phyloP scores from a whole-genome alignment of 2,888 invertebrate species.

The Platycheirus albimanus region DNA sequence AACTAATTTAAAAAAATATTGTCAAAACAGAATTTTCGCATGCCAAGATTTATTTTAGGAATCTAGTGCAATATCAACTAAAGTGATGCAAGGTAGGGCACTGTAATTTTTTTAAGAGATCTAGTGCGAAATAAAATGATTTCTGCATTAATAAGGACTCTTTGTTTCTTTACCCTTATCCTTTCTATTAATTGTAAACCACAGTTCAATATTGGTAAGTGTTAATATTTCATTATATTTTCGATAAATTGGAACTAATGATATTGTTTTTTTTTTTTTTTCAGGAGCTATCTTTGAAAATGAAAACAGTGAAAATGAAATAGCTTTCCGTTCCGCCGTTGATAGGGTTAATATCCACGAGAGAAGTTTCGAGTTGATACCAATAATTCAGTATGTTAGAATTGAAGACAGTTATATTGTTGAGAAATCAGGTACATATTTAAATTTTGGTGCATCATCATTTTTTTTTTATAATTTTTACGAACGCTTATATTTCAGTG shows the following conservation, averaged over 20 bases:
- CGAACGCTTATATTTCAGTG: constrained; percentile 82
- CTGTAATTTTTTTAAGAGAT: constrained; percentile 2
- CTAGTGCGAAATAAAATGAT: constrained; percentile 4
- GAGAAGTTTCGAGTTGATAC: constrained; percentile 79
- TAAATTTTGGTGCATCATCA: neutral
- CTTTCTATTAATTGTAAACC: constrained; percentile 26
- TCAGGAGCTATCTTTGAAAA: constrained; percentile 84
- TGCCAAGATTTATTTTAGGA: constrained; percentile 55
- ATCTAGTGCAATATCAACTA: constrained; percentile 42
- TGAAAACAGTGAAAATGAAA: constrained; percentile 84
- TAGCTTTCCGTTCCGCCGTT: constrained; percentile 85
- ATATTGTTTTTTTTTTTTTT: neutral
- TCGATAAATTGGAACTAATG: neutral
- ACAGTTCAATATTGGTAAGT: constrained; percentile 62
- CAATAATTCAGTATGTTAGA: constrained; percentile 79
- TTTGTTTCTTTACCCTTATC: constrained; percentile 11
- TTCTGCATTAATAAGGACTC: constrained; percentile 13
- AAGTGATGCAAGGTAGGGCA: constrained; percentile 21
- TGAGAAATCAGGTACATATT: constrained; percentile 79
- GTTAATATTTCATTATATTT: neutral
- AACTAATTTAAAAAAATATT: constrained; percentile 13
- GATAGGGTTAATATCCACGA: constrained; percentile 83
- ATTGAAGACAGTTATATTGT: constrained; percentile 81
- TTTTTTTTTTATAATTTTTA: constrained; percentile 8
- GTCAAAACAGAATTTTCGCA: constrained; percentile 32